Conservation (phyloP, 2,888 invertebrate genomes). For the Cactoblastis cactorum region DNA sequence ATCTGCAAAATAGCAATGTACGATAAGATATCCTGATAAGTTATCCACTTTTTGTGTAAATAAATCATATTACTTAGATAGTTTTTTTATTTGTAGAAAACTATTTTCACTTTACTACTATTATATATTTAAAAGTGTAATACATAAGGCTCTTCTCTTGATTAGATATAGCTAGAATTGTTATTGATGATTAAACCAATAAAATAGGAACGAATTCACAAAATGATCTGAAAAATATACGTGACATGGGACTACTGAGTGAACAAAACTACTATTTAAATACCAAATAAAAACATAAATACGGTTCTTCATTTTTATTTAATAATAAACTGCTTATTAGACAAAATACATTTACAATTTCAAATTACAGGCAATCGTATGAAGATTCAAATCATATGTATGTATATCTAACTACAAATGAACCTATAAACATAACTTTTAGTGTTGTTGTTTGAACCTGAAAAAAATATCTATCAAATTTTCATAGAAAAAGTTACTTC, state of each 20-base stretch:
- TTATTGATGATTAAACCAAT: too few species aligned
- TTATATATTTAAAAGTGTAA: background rate
- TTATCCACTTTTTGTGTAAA: constrained; percentile 12
- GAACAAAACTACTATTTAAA: too few species aligned
- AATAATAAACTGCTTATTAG: constrained; percentile 11
- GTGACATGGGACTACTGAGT: too few species aligned
- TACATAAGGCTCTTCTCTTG: too few species aligned
- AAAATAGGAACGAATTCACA: too few species aligned
- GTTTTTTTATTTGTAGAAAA: background rate
- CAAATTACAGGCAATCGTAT: constrained; percentile 7
- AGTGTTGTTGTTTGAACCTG: background rate
- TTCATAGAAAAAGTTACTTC: background rate
- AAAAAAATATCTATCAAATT: background rate
- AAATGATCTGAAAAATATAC: too few species aligned
- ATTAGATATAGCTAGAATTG: too few species aligned
- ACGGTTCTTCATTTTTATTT: background rate
- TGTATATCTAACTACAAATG: background rate
- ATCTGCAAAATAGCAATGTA: constrained; percentile 26
- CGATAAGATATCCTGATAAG: constrained; percentile 41
- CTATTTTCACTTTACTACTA: too few species aligned
- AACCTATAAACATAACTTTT: background rate
- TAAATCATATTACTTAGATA: background rate
- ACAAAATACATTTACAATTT: constrained; percentile 15
- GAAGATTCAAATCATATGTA: background rate
- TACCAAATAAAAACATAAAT: background rate